Base-by-base conservation (phyloP, 64 coral and sea anemone genomes). In the Dendronephthya gigantea region DNA sequence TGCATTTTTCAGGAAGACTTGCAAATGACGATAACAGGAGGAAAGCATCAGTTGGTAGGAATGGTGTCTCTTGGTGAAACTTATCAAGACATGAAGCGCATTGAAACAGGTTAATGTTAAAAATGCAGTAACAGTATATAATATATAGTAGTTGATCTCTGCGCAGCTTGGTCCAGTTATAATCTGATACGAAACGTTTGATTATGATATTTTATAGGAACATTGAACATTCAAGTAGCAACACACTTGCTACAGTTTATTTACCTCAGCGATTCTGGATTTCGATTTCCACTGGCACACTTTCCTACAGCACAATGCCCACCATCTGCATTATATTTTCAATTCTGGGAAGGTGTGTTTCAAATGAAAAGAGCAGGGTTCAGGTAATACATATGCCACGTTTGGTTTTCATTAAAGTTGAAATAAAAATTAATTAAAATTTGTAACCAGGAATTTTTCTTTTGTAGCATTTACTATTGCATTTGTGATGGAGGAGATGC, bases 401-500 rank as follows among this genome's bases (percentile, higher is more conserved):
- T 41, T 38, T 48, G n/a, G 25, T 83, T 45, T 41, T 39, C 27
- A 38, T 9, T 30, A 28, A 16, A 40, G 15, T 27, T 41, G 15
- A 38, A 8, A 8, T 83, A 83, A 10, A 41, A 41, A n/a, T 37
- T 15, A 38, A 38, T 41, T 39, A 39, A 27, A 48, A 48, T 40
- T 10, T 13, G 17, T 22, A 45, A 45, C 41, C 27, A 40, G 15
- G 39, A 1, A 12, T 48, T 83, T 27, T 40, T 39, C 36, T 84
- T 47, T 47, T 84, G 12, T 62, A 87, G 85, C 22, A 87, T 87
- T 30, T 87, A 87, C 39, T 87, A 40, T 19, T 87, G 85, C 36
- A 87, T 87, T 74, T 48, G 65, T 39, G 85, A 87, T 75, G 85
- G 85, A 48, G 85, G 37, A 40, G 85, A 87, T 10, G 65, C 70